Conservation (phyloP, 1,140 invertebrate species). For the Harlomillsia oculata region DNA sequence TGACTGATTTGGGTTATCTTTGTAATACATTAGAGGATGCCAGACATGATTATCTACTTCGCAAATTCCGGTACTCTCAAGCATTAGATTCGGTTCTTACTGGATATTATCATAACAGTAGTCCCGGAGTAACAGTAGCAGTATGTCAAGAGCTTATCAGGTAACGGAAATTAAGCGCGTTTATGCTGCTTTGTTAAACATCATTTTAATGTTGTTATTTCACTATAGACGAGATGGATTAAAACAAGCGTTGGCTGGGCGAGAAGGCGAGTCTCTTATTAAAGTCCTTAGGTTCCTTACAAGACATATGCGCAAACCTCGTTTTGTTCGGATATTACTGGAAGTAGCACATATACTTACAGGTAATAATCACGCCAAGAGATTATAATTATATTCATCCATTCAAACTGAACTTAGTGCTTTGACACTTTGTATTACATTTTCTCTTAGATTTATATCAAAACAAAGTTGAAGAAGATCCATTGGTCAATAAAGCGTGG, state of each 20-base stretch:
- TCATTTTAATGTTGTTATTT: constrained; percentile 5
- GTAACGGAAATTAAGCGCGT: constrained; percentile 26
- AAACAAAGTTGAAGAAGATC: constrained; percentile 38
- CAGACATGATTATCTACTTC: constrained; percentile 56
- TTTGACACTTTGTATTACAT: not conserved
- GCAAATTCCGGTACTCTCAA: constrained; percentile 71
- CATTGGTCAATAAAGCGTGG: constrained; percentile 51
- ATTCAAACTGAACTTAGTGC: not conserved
- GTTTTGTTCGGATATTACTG: constrained; percentile 61
- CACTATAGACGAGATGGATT: constrained; percentile 55
- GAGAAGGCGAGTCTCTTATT: constrained; percentile 55
- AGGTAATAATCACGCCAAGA: constrained; percentile 40
- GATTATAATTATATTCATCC: not conserved
- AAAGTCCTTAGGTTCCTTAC: constrained; percentile 66
- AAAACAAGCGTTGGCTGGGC: constrained; percentile 55
- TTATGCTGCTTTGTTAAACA: constrained; percentile 2
- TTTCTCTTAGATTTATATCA: constrained; percentile 38
- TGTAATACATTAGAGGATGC: constrained; percentile 18
- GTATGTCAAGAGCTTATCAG: constrained; percentile 72
- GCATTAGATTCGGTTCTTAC: constrained; percentile 64
- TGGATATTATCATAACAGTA: constrained; percentile 50
- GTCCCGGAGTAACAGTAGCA: constrained; percentile 65
- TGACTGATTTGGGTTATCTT: not conserved
- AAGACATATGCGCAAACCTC: constrained; percentile 59
- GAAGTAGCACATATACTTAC: constrained; percentile 63